Evolutionary conservation across 1,140 invertebrate species (phyloP).

Genomic region (Lepidurus couesii): DNA sequence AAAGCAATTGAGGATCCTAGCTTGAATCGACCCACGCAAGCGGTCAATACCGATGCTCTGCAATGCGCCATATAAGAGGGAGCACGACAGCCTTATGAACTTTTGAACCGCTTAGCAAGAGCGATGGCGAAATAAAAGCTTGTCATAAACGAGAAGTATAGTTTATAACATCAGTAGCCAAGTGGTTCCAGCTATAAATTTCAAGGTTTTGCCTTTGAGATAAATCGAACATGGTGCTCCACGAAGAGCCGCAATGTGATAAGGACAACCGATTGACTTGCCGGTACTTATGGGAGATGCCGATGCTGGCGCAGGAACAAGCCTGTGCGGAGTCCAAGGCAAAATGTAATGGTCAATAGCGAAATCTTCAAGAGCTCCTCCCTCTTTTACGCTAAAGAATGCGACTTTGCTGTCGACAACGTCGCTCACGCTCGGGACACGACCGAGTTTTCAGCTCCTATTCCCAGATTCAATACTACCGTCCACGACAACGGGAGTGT

Average conservation of each 20-base stretch:
- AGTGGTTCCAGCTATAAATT: too few species aligned
- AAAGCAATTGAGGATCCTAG: neutral
- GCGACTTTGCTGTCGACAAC: neutral
- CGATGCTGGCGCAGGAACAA: too few species aligned
- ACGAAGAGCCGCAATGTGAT: too few species aligned
- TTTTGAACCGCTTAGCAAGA: too few species aligned
- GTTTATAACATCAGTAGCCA: too few species aligned
- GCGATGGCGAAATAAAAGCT: too few species aligned
- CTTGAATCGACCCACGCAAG: constrained; percentile 9
- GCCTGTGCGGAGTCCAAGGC: neutral
- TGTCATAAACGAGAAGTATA: too few species aligned
- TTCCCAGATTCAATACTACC: neutral
- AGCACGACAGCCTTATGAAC: neutral
- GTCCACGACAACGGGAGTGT: neutral
- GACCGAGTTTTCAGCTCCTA: neutral
- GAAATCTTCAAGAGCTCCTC: neutral
- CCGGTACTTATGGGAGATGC: neutral
- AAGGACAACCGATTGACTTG: neutral
- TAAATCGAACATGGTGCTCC: too few species aligned
- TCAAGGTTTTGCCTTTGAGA: too few species aligned
- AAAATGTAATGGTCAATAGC: neutral
- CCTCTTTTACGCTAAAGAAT: neutral
- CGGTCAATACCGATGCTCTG: constrained; percentile 10
- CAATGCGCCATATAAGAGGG: neutral
- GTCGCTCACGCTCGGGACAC: neutral